phyloP scores from a whole-genome alignment of 2,113 vertebrate species.

The Antechinus flavipes region DNA sequence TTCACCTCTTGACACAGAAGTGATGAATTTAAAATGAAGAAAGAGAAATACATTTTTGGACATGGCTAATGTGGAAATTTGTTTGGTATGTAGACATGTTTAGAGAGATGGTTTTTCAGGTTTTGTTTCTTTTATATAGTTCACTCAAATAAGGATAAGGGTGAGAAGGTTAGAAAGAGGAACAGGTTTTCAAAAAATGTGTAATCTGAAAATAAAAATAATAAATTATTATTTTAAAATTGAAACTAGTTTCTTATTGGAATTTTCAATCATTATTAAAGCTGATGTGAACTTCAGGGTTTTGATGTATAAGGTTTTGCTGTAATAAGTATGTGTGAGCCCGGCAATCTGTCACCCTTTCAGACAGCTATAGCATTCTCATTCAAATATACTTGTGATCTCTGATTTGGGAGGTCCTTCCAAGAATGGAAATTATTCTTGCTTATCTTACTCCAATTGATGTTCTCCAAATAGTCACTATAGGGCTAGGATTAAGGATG shows the following conservation, averaged over 20 bases:
- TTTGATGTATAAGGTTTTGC: neutral
- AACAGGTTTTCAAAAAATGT: neutral
- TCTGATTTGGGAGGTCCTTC: neutral
- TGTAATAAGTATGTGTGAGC: neutral
- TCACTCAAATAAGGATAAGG: neutral
- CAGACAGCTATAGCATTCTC: neutral
- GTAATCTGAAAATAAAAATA: neutral
- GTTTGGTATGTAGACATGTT: neutral
- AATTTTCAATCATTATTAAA: neutral
- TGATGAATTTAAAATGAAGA: neutral
- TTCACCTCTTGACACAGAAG: neutral
- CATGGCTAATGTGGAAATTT: neutral
- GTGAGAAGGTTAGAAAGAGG: neutral
- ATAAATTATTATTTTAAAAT: neutral
- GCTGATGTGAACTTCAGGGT: neutral
- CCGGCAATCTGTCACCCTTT: neutral
- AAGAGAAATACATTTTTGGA: neutral
- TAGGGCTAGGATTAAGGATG: neutral
- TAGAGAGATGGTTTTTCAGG: neutral
- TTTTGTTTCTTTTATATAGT: neutral
- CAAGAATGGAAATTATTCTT: neutral
- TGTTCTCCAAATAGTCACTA: neutral
- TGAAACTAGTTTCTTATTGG: neutral
- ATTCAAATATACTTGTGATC: neutral
- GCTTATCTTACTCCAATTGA: neutral